A percentile compares a stretch with the other conserved stretches of the same genome.
Evolutionary conservation across 2,797 vertebrate species (phyloP).

Genomic region (Anableps anableps): DNA sequence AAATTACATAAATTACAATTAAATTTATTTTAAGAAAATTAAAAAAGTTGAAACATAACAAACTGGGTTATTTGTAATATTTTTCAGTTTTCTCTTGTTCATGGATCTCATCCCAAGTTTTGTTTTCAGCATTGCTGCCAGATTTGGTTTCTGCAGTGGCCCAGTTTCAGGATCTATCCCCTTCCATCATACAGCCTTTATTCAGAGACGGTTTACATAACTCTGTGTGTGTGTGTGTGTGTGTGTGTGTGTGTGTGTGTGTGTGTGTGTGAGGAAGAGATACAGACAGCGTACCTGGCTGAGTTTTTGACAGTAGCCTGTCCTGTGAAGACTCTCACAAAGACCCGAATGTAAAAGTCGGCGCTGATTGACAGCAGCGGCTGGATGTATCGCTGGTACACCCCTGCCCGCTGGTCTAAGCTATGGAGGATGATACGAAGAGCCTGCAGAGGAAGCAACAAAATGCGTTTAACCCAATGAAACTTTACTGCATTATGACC

Average conservation of each 20-base stretch:
- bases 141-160: conserved; percentile 31
- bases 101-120: background rate
- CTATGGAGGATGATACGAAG: conserved; percentile 91
- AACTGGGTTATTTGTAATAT: background rate
- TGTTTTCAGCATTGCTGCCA: conserved; percentile 14
- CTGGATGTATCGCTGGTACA: conserved; percentile 90
- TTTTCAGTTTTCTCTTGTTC: background rate
- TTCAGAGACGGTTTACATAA: background rate
- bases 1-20: background rate
- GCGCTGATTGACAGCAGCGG: conserved; percentile 89
- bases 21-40: background rate
- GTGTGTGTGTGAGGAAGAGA: background rate
- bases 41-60: background rate
- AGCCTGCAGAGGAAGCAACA: conserved; percentile 74
- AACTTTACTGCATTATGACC: background rate
- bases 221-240: rapidly evolving
- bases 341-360: conserved; percentile 93
- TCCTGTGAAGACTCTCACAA: conserved; percentile 87
- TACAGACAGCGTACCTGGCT: conserved; percentile 80
- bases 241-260: rapidly evolving
- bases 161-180: conserved; percentile 44
- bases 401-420: conserved; percentile 87
- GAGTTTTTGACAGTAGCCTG: conserved; percentile 91
- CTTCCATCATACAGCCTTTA: conserved; percentile 34
- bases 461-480: background rate